These are phyloP conservation scores for Mustela nigripes DNA, from an alignment of 2,113 vertebrate genomes.

Conservation along the genomic window DNA sequence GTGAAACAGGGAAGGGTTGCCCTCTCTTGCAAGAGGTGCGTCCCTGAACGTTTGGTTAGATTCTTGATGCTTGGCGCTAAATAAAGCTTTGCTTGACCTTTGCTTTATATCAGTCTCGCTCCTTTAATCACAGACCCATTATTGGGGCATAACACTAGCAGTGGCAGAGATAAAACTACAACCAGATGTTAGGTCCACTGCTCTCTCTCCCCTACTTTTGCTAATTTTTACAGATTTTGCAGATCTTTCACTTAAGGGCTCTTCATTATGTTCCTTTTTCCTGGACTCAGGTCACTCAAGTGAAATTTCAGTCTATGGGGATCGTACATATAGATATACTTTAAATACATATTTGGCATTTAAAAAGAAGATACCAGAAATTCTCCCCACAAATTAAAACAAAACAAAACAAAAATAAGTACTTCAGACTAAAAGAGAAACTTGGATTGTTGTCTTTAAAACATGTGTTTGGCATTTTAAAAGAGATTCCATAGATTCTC, in stretches of 20 bases:
- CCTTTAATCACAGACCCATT: too few species aligned
- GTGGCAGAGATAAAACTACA: background rate
- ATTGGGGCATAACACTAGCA: background rate
- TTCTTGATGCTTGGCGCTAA: too few species aligned
- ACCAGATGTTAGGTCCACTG: background rate
- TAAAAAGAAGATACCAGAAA: conserved; percentile 1
- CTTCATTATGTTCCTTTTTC: background rate
- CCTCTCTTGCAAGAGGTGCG: too few species aligned
- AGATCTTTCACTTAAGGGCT: conserved; percentile 12
- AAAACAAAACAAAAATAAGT: background rate
- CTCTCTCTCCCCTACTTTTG: background rate
- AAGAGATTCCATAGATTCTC: background rate
- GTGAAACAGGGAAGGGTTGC: too few species aligned
- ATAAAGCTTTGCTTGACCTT: too few species aligned
- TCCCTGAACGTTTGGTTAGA: too few species aligned
- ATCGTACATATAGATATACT: background rate
- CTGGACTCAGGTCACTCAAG: background rate
- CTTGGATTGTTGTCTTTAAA: background rate
- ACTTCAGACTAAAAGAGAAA: background rate
- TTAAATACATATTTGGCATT: conserved; percentile 3
- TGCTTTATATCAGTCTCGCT: too few species aligned
- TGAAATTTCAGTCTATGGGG: background rate
- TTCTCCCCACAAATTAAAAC: background rate
- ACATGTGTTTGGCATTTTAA: background rate
- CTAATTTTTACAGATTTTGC: background rate